A percentile compares a stretch with the other conserved stretches of the same genome.
Evolutionary conservation across 2,113 vertebrate species (phyloP).

Genomic region (Cynocephalus volans): DNA sequence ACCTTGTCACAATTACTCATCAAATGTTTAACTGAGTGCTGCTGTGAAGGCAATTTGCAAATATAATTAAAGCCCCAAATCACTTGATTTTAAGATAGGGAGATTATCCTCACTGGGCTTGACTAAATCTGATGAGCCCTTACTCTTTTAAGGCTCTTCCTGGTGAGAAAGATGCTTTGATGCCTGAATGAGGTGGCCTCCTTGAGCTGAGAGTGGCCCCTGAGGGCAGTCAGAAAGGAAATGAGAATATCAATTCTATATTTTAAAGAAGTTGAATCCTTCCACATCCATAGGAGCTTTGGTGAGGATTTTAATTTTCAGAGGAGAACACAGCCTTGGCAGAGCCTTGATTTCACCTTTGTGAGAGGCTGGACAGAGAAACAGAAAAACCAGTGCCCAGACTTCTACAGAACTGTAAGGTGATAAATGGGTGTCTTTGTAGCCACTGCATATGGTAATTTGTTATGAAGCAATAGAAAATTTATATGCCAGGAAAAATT

Average conservation of each 20-base stretch:
- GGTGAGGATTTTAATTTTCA: not conserved
- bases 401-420: not conserved
- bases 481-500: not conserved
- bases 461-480: not conserved
- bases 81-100: not conserved
- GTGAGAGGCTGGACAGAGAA: not conserved
- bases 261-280: not conserved
- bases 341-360: not conserved
- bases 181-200: not conserved
- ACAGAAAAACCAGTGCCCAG: not conserved
- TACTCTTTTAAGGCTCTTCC: not conserved
- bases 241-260: not conserved
- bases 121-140: not conserved
- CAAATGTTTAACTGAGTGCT: not conserved
- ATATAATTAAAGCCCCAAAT: not conserved
- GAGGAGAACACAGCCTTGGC: too few species aligned
- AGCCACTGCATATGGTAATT: too few species aligned
- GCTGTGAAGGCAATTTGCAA: not conserved
- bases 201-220: not conserved
- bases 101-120: not conserved
- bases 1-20: not conserved
- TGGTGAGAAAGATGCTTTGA: not conserved
- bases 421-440: not conserved
- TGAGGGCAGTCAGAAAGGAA: too few species aligned
- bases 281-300: rapidly evolving